A percentile compares a stretch with the other conserved stretches of the same genome.
phyloP scores from a whole-genome alignment of 2,888 invertebrate species.

The Spicauda simplicius region DNA sequence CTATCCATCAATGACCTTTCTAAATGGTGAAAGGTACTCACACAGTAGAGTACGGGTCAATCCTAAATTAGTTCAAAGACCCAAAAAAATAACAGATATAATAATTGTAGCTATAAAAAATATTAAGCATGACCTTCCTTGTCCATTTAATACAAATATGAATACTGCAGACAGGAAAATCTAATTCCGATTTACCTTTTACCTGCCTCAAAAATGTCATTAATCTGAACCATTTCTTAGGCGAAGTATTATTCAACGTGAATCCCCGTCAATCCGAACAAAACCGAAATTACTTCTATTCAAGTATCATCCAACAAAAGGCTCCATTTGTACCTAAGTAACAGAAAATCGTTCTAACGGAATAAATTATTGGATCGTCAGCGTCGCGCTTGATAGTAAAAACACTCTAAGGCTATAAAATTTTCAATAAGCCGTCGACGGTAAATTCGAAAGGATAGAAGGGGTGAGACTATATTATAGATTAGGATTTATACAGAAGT shows the following conservation, averaged over 20 bases:
- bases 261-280: constrained; percentile 21
- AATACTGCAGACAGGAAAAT: not conserved
- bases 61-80: too few relatives aligned
- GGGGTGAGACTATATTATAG: constrained; percentile 23
- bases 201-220: constrained; percentile 2
- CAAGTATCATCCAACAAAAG: constrained; percentile 32
- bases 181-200: constrained; percentile 11
- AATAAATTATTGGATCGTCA: constrained; percentile 32
- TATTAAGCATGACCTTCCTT: too few relatives aligned
- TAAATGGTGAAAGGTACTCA: too few relatives aligned
- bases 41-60: too few relatives aligned
- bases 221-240: constrained; percentile 17
- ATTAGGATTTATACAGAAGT: not conserved
- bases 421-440: constrained; percentile 34
- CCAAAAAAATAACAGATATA: too few relatives aligned
- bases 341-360: constrained; percentile 23
- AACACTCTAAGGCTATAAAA: constrained; percentile 31
- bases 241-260: constrained; percentile 12
- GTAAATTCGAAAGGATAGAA: constrained; percentile 26
- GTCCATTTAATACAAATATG: not conserved
- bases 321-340: constrained; percentile 31
- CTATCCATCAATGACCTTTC: too few relatives aligned
- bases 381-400: constrained; percentile 27
- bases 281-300: constrained; percentile 36
- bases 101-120: too few relatives aligned